Evolutionary conservation across 2,113 vertebrate species (phyloP).

Genomic region (Chrysochloris asiatica): DNA sequence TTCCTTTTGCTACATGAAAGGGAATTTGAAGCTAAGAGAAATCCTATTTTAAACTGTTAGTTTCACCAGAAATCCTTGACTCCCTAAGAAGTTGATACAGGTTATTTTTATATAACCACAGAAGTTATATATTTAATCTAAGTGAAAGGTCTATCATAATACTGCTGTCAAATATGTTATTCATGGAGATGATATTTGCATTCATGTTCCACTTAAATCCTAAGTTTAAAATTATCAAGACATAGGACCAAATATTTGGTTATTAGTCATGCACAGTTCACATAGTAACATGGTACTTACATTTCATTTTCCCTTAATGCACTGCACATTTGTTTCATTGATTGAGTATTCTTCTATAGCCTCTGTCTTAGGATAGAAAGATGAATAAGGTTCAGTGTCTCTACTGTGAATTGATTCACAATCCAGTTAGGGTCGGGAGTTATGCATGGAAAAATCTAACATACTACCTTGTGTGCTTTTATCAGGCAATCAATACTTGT

Average conservation of each 20-base stretch:
- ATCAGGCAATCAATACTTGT: not conserved
- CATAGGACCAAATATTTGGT: not conserved
- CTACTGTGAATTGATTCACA: not conserved
- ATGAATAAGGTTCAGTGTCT: not conserved
- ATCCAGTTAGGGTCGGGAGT: not conserved
- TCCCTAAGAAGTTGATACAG: constrained; percentile 22
- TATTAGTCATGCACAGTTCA: not conserved
- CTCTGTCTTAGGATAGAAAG: not conserved
- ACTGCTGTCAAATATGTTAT: not conserved
- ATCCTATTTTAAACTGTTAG: constrained; percentile 35
- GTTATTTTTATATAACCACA: constrained; percentile 36
- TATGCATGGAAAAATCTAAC: not conserved
- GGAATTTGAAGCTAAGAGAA: not conserved
- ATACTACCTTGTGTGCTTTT: not conserved
- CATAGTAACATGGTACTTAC: not conserved
- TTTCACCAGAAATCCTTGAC: not conserved
- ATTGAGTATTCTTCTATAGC: not conserved
- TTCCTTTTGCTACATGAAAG: constrained; percentile 70
- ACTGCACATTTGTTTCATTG: not conserved
- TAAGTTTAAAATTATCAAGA: constrained; percentile 8
- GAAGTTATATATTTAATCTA: constrained; percentile 31
- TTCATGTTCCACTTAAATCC: constrained; percentile 15
- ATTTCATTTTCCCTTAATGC: not conserved
- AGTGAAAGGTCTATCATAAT: constrained; percentile 11
- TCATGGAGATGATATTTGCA: not conserved